Evolutionary conservation across 64 coral and sea anemone species (phyloP).

Genomic region (Actinia equina): DNA sequence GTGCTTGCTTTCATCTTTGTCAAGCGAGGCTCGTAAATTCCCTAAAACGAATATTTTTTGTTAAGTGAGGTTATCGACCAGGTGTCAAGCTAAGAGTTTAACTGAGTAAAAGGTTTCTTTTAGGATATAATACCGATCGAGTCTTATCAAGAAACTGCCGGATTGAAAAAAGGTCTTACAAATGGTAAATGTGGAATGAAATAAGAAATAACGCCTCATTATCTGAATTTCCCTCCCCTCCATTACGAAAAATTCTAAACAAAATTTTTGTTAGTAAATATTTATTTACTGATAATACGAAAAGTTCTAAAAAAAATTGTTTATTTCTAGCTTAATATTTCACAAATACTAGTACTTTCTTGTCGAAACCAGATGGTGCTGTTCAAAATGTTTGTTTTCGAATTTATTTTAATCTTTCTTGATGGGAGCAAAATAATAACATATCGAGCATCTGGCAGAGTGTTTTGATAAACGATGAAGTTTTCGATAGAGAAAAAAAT

Average conservation of each 20-base stretch:
- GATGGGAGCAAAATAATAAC: background rate
- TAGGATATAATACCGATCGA: background rate
- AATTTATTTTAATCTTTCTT: background rate
- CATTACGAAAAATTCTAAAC: background rate
- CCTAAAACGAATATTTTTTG: no score
- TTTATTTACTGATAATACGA: background rate
- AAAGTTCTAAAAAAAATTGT: background rate
- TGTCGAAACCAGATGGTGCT: background rate
- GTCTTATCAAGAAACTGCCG: background rate
- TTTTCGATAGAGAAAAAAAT: background rate
- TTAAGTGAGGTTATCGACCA: background rate
- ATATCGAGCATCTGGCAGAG: background rate
- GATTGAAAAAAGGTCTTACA: background rate
- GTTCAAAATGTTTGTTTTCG: background rate
- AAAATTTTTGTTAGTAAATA: background rate
- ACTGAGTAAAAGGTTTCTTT: background rate
- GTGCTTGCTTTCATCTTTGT: no score
- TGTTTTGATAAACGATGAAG: conserved; percentile 6
- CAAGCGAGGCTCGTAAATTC: no score
- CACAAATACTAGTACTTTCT: background rate
- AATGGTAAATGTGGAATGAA: background rate
- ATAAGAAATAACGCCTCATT: background rate
- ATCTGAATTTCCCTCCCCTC: background rate
- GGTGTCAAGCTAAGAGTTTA: background rate
- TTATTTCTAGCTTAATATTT: background rate